Evolutionary conservation across 2,113 vertebrate genomes (phyloP).

Genomic region (Bos taurus): DNA sequence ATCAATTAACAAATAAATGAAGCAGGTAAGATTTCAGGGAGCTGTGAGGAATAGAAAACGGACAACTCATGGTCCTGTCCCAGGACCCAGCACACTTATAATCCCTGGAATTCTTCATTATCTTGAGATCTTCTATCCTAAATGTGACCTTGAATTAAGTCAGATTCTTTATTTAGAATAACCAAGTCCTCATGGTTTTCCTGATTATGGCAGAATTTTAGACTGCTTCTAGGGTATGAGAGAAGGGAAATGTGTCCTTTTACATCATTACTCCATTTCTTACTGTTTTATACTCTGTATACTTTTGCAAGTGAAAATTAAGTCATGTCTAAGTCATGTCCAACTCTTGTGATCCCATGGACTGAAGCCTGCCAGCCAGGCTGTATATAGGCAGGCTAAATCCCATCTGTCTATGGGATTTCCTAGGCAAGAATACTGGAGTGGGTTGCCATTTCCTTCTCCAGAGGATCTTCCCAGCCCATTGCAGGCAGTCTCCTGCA

Average conservation of each 20-base stretch:
- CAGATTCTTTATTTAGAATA: background rate
- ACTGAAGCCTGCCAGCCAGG: background rate
- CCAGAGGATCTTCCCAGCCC: background rate
- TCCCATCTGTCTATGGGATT: background rate
- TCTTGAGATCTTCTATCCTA: background rate
- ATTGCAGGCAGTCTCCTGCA: background rate
- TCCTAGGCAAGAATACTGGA: background rate
- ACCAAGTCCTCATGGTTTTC: background rate
- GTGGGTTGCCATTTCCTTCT: background rate
- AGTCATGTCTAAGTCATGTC: background rate
- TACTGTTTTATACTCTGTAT: background rate
- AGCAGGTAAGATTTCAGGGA: background rate
- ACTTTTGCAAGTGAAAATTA: constrained; percentile 34
- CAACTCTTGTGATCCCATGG: background rate
- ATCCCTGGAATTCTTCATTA: background rate
- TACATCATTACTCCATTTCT: constrained; percentile 7
- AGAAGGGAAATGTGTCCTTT: background rate
- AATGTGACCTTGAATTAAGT: background rate
- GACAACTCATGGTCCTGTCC: background rate
- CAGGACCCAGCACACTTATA: background rate
- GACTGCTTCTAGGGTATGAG: background rate
- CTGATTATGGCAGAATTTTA: background rate
- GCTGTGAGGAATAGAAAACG: background rate
- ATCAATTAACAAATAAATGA: background rate
- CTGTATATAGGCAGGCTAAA: background rate